Base-by-base conservation (phyloP, 2,113 vertebrate genomes). In the Hoplias malabaricus region DNA sequence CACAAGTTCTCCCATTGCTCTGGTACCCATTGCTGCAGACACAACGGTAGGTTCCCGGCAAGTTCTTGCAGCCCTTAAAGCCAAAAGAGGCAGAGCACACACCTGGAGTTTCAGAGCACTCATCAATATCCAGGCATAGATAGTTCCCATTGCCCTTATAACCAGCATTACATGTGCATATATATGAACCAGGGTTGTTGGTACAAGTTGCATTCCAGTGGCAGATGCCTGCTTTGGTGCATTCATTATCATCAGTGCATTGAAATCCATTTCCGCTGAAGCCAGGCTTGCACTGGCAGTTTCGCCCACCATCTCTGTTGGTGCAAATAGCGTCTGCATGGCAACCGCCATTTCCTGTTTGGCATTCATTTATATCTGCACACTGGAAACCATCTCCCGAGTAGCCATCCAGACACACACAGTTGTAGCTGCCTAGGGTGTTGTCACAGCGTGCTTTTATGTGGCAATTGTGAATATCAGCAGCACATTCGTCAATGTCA, bases 101-200 rank as follows among this genome's bases (percentile, higher is more conserved):
- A 0, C 73, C 78, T 8, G 92, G 87, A 27, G 31, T 88, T 79
- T 93, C 90, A 12, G 92, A 88, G 48, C 94, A 94, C 82, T 94
- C 94, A 56, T 94, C 92, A 14, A 93, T 63, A 68, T 94, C 94
- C 23, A 94, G 83, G 68, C 94, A 94, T 4, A 94, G 85, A 81
- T 94, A 94, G 84, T 91, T 93, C 21, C 94, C 94, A 12, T 93
- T 94, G 63, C 94, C 94, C 73, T 94, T 94, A 48, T 88, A 94
- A 36, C 94, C 94, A 12, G 53, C 0, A 42, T 93, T 94, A 65
- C 94, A 94, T 3, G 87, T 92, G 21, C 94, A 94, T 2, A 83
- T 10, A 0, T 92, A 92, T 16, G 93, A 94, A 11, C 94, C 94
- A 1, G 89, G 91, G 53, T 81, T 94, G 83, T 94, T 94, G 61